phyloP scores from a whole-genome alignment of 2,888 invertebrate species.

The Eurytoma californica region DNA sequence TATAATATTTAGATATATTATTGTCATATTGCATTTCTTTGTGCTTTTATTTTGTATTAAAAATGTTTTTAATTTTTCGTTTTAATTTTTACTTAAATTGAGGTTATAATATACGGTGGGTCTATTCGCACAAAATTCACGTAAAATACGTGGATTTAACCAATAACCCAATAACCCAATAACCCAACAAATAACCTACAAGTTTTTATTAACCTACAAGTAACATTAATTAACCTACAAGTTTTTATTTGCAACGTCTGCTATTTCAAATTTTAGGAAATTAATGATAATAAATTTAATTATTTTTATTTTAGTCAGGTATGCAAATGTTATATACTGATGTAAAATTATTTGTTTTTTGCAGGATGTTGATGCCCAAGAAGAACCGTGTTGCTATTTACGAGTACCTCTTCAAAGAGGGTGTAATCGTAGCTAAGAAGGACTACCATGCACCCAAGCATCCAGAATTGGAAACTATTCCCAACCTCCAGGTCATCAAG shows the following conservation, averaged over 20 bases:
- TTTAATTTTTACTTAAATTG: background rate
- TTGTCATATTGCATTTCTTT: background rate
- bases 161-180: too few species aligned
- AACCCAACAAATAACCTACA: too few species aligned
- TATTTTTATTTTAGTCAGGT: too few species aligned
- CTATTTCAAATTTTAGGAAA: background rate
- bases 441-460: slow-evolving; percentile 99
- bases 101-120: slow-evolving; percentile 8
- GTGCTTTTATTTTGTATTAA: background rate
- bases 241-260: background rate
- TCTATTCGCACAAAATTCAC: too few species aligned
- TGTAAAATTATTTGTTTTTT: background rate
- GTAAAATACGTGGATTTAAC: too few species aligned
- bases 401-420: slow-evolving; percentile 98
- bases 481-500: slow-evolving; percentile 99
- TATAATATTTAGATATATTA: background rate
- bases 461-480: slow-evolving; percentile 94
- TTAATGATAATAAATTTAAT: too few species aligned
- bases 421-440: slow-evolving; percentile 99
- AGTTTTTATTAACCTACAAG: too few species aligned
- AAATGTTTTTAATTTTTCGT: background rate
- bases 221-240: slow-evolving; percentile 31
- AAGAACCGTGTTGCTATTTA: slow-evolving; percentile 97
- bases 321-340: background rate
- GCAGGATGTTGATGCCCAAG: slow-evolving; percentile 99